Conservation (phyloP, 2,113 vertebrate species). For the Corythornis cristatus region DNA sequence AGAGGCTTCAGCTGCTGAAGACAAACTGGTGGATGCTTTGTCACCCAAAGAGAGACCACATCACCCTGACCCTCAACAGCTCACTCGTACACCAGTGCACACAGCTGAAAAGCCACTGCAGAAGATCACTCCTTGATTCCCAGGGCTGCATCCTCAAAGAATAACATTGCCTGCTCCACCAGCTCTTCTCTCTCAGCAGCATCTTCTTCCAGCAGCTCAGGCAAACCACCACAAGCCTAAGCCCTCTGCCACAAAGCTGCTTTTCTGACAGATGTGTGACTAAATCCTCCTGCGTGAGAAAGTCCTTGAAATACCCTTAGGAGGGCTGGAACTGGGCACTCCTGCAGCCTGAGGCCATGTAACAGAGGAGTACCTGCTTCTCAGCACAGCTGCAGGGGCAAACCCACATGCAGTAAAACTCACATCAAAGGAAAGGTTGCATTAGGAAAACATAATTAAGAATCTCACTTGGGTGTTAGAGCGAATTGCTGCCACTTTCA, state of each 20-base stretch:
- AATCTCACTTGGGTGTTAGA: background rate
- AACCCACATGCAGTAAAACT: background rate
- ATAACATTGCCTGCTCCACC: background rate
- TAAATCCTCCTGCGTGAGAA: background rate
- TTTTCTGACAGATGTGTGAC: background rate
- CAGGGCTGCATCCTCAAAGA: background rate
- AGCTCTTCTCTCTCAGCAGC: background rate
- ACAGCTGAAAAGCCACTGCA: background rate
- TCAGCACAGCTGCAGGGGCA: background rate
- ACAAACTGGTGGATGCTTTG: background rate
- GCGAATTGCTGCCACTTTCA: background rate
- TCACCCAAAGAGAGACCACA: background rate
- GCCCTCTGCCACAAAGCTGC: background rate
- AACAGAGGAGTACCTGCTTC: background rate
- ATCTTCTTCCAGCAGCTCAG: background rate
- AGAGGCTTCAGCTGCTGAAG: background rate
- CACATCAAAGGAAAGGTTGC: background rate
- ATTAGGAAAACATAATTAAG: background rate
- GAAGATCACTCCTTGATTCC: background rate
- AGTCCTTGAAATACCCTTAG: background rate
- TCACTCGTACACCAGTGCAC: background rate
- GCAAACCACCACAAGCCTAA: background rate
- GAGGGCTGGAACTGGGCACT: background rate
- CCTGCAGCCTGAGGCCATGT: accelerated
- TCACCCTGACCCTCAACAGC: background rate